These are phyloP conservation scores for Coluber constrictor DNA, from an alignment of 2,797 vertebrate species.

Conservation along the genomic window DNA sequence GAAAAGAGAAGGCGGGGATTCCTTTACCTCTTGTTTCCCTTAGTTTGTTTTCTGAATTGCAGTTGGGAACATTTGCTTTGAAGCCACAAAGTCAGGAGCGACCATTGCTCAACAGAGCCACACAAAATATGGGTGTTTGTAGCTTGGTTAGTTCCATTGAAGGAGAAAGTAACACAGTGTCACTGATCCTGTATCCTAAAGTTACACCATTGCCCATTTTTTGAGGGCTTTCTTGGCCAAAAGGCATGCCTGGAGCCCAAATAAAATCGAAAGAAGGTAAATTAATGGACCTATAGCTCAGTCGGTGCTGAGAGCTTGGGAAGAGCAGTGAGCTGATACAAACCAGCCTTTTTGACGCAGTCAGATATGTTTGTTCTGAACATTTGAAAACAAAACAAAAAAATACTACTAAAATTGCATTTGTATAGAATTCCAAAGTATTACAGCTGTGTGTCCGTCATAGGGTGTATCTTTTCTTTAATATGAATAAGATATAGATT, in stretches of 20 bases:
- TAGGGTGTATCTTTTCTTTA: not conserved
- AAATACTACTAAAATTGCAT: not conserved
- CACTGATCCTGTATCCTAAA: not conserved
- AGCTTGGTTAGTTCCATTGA: not conserved
- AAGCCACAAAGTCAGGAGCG: slow-evolving; percentile 61
- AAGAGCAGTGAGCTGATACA: not conserved
- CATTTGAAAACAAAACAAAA: not conserved
- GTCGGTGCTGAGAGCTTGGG: not conserved
- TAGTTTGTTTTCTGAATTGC: slow-evolving; percentile 48
- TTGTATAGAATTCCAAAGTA: not conserved
- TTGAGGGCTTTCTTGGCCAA: not conserved
- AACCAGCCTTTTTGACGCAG: not conserved
- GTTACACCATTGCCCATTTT: not conserved
- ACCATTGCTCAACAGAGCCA: slow-evolving; percentile 48
- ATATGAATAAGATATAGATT: not conserved
- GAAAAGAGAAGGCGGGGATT: slow-evolving; percentile 65
- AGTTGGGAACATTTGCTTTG: slow-evolving; percentile 55
- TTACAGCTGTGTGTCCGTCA: not conserved
- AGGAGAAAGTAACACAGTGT: not conserved
- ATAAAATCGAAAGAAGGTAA: not conserved
- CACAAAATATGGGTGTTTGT: slow-evolving; percentile 11
- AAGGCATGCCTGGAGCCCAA: not conserved
- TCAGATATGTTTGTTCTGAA: not conserved
- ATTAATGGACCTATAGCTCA: not conserved
- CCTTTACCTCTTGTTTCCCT: slow-evolving; percentile 58